phyloP scores from a whole-genome alignment of 2,797 vertebrate species.

The Babyrousa celebensis region DNA sequence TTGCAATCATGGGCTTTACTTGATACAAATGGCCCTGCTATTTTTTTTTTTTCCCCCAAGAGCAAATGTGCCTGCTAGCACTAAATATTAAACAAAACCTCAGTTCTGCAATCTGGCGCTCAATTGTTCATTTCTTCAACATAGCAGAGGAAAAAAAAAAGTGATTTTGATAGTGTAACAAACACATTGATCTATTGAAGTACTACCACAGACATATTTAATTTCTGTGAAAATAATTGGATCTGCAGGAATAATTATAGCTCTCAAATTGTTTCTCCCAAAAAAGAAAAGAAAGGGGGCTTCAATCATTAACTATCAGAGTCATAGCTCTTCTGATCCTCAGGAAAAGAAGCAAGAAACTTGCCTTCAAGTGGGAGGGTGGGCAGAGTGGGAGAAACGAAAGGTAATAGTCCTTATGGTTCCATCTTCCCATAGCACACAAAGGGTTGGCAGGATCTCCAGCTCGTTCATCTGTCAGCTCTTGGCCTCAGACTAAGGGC shows the following conservation, averaged over 20 bases:
- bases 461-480: background rate
- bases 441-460: slow-evolving; percentile 31
- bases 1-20: slow-evolving; percentile 36
- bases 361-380: slow-evolving; percentile 32
- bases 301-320: slow-evolving; percentile 60
- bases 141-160: slow-evolving; percentile 51
- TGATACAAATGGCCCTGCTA: background rate
- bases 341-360: slow-evolving; percentile 59
- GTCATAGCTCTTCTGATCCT: slow-evolving; percentile 62
- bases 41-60: background rate
- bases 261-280: slow-evolving; percentile 79
- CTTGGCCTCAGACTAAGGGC: background rate
- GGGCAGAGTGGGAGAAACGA: background rate
- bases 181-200: slow-evolving; percentile 76
- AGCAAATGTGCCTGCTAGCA: slow-evolving; percentile 53
- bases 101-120: slow-evolving; percentile 75
- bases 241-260: slow-evolving; percentile 81
- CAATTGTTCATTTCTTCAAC: slow-evolving; percentile 80
- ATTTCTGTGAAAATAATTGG: slow-evolving; percentile 83
- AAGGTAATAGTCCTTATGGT: background rate
- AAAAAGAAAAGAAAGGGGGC: slow-evolving; percentile 66
- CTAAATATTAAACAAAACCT: slow-evolving; percentile 76
- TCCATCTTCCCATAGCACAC: background rate
- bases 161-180: slow-evolving; percentile 68
- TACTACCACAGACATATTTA: slow-evolving; percentile 77